Evolutionary conservation across 2,113 vertebrate genomes (phyloP), one percentile per base, ranked within the genome.

Genomic region (Paraplagusia blochii): DNA sequence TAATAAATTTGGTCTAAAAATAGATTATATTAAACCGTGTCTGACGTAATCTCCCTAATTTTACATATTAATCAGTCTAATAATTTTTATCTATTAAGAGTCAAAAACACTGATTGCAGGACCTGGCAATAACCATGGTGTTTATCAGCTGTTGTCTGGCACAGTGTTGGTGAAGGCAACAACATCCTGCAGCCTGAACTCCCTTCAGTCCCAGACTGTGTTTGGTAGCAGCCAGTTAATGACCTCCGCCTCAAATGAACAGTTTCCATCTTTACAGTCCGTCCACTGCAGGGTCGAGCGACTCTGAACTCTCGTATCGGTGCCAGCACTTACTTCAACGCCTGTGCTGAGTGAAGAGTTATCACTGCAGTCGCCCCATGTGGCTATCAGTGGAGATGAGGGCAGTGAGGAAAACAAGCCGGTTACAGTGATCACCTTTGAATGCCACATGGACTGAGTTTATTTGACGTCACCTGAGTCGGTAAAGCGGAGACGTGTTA

Each of bases 161-260:
- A 0, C 15, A 43, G 14, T 71, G 58, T 74, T 78, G 76, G 65
- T 61, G 55, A 56, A 54, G 35, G 63, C 43, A 60, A 64, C 34
- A 66, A 73, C 22, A 58, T 67, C 61, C 63, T 53, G 51, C 63
- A 39, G 22, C 55, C 22, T 53, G 51, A 46, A 44, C 53, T 50
- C 33, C 39, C 77, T 74, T 47, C 72, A 63, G 49, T 56, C 67
- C 59, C 66, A 68, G 9, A 46, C 53, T 63, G 66, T 65, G 43
- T 77, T 79, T 80, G 69, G 75, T 72, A 76, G 69, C 36, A 46
- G 6, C 52, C 22, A 38, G 53, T 19, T 17, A 72, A 62, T 69
- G 47, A 81, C 70, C 62, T 79, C 53, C 72, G 55, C 62, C 54
- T 80, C 57, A 78, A 69, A 77, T 77, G 17, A 79, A 44, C 66